Base-by-base conservation (phyloP, 2,113 vertebrate species). In the Nothobranchius kuhntae region DNA sequence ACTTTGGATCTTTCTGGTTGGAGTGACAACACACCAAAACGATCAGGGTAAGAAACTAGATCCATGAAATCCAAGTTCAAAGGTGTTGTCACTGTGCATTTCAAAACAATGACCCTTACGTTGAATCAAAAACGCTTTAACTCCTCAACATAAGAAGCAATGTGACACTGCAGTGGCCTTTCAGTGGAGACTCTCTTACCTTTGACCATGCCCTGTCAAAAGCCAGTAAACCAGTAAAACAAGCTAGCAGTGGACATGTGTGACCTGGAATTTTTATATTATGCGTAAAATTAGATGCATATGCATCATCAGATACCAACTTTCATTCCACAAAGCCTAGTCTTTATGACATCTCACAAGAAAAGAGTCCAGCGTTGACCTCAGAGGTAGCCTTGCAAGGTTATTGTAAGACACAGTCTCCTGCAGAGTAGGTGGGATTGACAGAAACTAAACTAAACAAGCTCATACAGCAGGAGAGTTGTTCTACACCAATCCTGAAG, bases 311-410 rank as follows among this genome's bases (percentile, higher is more conserved):
- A 38, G 21, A 68, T 26, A 10, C n/a, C 3, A 1, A 40, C 10
- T 45, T 57, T 21, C 14, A 62, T 68, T 57, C n/a, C 38, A 40
- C 6, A 40, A 46, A 9, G 35, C 66, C 67, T 71, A 67, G 40
- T 56, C 84, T 72, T 63, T 80, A 59, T 75, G 61, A 72, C 70
- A 68, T 54, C 2, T 51, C 69, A 53, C 61, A 75, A 87, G 80
- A 87, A 73, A 82, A 65, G 68, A 47, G 38, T 51, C 46, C 65
- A 73, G 65, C 60, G 66, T 57, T 81, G 77, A 88, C 86, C 80
- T 73, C 67, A 0, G 71, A 60, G 71, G 75, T 82, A 82, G 87
- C 80, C 60, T 10, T 60, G 79, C 65, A 78, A 85, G 72, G 53
- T 73, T 78, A 61, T 61, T 80, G 58, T 73, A 67, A 81, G 85